A percentile compares a stretch with the other conserved stretches of the same genome.
Evolutionary conservation across 2,113 vertebrate genomes (phyloP).

Genomic region (Cochlearius cochlearius): DNA sequence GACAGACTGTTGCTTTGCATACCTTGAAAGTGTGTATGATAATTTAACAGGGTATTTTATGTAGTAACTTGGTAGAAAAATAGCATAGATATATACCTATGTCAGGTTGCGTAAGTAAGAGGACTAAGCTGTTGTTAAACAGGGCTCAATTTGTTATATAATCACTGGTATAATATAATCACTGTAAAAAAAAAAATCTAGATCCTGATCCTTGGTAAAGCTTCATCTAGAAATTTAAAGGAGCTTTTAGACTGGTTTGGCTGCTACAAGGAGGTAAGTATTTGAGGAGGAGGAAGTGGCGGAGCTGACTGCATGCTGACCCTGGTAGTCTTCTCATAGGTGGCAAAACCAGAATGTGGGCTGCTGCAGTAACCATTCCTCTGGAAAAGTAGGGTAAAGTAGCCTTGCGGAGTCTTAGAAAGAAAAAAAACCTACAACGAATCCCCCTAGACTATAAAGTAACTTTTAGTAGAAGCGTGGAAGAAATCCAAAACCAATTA

Average conservation of each 20-base stretch:
- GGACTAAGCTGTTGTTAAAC: slow-evolving; percentile 13
- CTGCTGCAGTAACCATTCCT: not conserved
- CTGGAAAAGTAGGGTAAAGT: not conserved
- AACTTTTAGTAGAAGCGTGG: not conserved
- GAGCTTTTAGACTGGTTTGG: not conserved
- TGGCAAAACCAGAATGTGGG: not conserved
- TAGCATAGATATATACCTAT: not conserved
- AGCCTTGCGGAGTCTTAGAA: not conserved
- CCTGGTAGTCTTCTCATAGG: not conserved
- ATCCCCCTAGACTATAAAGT: not conserved
- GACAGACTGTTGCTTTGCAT: slow-evolving; percentile 54
- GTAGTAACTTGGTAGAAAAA: slow-evolving; percentile 43
- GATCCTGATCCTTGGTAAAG: not conserved
- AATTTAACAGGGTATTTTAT: slow-evolving; percentile 47
- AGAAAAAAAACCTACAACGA: not conserved
- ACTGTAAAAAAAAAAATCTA: not conserved
- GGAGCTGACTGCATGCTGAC: not conserved
- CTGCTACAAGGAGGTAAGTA: not conserved
- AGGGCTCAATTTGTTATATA: not conserved
- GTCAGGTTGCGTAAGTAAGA: not conserved
- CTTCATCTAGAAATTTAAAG: not conserved
- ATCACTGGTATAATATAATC: not conserved
- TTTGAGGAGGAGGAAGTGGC: not conserved
- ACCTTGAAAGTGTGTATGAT: slow-evolving; percentile 48
- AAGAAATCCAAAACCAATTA: not conserved